Percentiles rank a stretch among this genome's conserved stretches.
Conservation (phyloP, 2,113 vertebrate species). For the Corythoichthys haematopterus region DNA sequence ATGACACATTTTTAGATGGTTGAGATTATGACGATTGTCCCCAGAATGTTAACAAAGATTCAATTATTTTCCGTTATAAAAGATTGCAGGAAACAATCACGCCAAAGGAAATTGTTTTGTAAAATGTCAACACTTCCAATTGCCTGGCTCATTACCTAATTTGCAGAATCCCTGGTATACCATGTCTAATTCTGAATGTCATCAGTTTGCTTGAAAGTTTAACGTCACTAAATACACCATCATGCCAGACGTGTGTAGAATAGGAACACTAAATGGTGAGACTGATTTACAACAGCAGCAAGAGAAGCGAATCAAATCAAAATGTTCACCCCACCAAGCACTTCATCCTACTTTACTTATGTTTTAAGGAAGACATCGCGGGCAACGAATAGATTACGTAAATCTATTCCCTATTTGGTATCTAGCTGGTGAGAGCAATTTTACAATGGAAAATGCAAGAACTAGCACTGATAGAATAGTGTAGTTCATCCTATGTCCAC, state of each 20-base stretch:
- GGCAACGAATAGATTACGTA: not conserved
- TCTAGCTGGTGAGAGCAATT: not conserved
- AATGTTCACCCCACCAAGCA: not conserved
- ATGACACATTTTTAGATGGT: too few species aligned
- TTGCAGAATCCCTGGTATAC: not conserved
- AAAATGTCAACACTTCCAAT: not conserved
- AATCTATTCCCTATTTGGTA: not conserved
- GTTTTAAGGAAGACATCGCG: not conserved
- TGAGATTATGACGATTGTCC: too few species aligned
- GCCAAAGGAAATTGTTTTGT: not conserved
- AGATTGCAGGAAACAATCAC: not conserved
- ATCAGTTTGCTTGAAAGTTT: not conserved
- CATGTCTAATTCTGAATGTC: not conserved
- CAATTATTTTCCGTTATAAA: too few species aligned
- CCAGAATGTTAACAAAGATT: too few species aligned
- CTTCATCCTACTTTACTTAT: not conserved
- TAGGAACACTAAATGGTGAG: not conserved
- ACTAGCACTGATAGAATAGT: not conserved
- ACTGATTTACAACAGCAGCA: not conserved
- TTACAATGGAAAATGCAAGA: not conserved
- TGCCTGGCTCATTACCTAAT: not conserved
- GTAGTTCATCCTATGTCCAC: constrained; percentile 42
- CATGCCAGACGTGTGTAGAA: not conserved
- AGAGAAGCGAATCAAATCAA: not conserved
- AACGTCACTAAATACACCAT: not conserved